Evolutionary conservation across 2,888 invertebrate species (phyloP).

Genomic region (Habrosyne pyritoides): DNA sequence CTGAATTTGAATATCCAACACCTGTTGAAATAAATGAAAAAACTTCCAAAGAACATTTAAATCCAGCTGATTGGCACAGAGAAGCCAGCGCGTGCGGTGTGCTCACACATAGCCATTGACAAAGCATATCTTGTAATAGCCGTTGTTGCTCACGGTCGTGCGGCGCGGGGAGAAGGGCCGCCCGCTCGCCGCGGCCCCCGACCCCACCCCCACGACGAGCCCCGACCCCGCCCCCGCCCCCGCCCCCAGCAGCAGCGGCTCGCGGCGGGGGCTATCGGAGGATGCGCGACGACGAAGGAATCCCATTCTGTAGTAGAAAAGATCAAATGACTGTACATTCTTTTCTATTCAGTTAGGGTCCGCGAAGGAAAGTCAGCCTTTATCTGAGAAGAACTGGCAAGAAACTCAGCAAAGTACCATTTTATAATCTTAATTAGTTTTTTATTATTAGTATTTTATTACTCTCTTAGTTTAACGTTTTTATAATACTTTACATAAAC

Average conservation of each 20-base stretch:
- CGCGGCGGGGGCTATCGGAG: slow-evolving; percentile 82
- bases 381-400: too few species aligned
- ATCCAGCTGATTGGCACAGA: slow-evolving; percentile 67
- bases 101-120: slow-evolving; percentile 82
- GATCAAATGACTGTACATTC: too few species aligned
- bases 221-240: slow-evolving; percentile 44
- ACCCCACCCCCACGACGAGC: slow-evolving; percentile 49
- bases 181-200: slow-evolving; percentile 44
- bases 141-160: slow-evolving; percentile 83
- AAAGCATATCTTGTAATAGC: slow-evolving; percentile 84
- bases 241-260: slow-evolving; percentile 64
- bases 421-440: too few species aligned
- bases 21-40: slow-evolving; percentile 26
- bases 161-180: slow-evolving; percentile 83
- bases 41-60: slow-evolving; percentile 54
- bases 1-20: not conserved
- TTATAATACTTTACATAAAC: too few species aligned
- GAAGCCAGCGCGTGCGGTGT: slow-evolving; percentile 55
- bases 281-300: slow-evolving; percentile 80
- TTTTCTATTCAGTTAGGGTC: too few species aligned
- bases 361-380: too few species aligned
- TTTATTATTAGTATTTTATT: too few species aligned
- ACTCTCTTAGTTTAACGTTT: too few species aligned
- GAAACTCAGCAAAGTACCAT: too few species aligned
- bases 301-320: slow-evolving; percentile 77